Evolutionary conservation across 2,113 vertebrate genomes (phyloP).

Genomic region (Percina caprodes): DNA sequence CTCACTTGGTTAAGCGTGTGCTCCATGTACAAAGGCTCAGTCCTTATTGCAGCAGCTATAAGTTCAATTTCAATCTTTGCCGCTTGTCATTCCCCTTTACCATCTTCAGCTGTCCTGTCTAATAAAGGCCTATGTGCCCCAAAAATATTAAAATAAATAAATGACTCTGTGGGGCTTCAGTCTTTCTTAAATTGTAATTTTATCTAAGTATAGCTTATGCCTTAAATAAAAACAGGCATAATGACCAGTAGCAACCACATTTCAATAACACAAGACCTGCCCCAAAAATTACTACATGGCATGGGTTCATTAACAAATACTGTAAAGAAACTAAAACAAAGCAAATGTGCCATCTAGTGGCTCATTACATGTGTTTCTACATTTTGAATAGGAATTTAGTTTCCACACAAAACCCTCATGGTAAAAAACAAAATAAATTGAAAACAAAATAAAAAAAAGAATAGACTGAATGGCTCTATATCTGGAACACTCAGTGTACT

Average conservation of each 20-base stretch:
- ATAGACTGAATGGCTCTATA: conserved; percentile 47
- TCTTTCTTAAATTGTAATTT: neutral
- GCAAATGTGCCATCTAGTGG: conserved; percentile 71
- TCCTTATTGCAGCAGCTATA: too few relatives aligned
- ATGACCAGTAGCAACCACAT: neutral
- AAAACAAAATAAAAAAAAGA: conserved; percentile 5
- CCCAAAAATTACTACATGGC: neutral
- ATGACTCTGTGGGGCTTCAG: neutral
- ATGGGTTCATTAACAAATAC: neutral
- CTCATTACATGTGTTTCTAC: neutral
- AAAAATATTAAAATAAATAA: neutral
- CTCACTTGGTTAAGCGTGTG: too few relatives aligned
- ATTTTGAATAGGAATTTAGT: neutral
- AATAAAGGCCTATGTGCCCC: too few relatives aligned
- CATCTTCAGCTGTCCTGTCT: too few relatives aligned
- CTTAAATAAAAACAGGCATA: neutral
- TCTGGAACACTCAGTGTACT: conserved; percentile 19
- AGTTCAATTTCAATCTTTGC: too few relatives aligned
- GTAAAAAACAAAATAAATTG: too few relatives aligned
- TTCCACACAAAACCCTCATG: neutral
- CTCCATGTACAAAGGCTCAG: too few relatives aligned
- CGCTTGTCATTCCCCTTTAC: too few relatives aligned
- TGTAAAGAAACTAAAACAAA: conserved; percentile 18
- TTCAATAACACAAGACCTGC: neutral
- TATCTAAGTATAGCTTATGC: neutral